A percentile compares a stretch with the other conserved stretches of the same genome.
Evolutionary conservation across 2,888 invertebrate species (phyloP).

Genomic region (Disparrhopalites patrizii): DNA sequence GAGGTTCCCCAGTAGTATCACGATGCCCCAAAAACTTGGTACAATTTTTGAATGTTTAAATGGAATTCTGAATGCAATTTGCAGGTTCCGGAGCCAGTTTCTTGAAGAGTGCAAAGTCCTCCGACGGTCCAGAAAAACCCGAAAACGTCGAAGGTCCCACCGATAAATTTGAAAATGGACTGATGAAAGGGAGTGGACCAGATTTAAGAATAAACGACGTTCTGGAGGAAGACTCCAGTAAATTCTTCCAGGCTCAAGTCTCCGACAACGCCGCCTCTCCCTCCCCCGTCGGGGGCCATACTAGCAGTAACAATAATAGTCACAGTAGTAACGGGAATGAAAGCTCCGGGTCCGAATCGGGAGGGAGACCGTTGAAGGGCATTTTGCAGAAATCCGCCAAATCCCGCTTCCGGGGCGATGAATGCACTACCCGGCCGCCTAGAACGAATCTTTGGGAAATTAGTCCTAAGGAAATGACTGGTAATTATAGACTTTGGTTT

Average conservation of each 20-base stretch:
- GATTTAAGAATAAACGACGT: neutral
- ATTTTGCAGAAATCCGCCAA: constrained; percentile 39
- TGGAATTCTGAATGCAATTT: neutral
- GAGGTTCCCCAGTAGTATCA: no score
- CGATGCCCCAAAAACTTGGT: neutral
- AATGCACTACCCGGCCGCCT: constrained; percentile 13
- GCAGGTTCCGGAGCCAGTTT: constrained; percentile 43
- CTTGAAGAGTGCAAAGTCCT: constrained; percentile 31
- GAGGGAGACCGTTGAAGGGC: constrained; percentile 41
- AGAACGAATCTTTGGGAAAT: constrained; percentile 25
- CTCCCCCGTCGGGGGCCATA: neutral
- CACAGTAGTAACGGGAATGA: no score
- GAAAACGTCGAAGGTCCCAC: constrained; percentile 5
- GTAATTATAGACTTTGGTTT: no score
- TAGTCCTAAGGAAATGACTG: constrained; percentile 38
- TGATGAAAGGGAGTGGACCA: neutral
- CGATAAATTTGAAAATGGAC: neutral
- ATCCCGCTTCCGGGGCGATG: constrained; percentile 32
- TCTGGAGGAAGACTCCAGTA: neutral
- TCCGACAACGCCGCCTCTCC: constrained; percentile 13
- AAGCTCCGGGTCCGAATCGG: neutral
- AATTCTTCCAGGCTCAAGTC: constrained; percentile 8
- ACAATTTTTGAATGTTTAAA: neutral
- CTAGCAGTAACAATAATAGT: neutral
- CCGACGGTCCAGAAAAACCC: neutral